Conservation (phyloP, 2,888 invertebrate genomes). For the Gortyna flavago region DNA sequence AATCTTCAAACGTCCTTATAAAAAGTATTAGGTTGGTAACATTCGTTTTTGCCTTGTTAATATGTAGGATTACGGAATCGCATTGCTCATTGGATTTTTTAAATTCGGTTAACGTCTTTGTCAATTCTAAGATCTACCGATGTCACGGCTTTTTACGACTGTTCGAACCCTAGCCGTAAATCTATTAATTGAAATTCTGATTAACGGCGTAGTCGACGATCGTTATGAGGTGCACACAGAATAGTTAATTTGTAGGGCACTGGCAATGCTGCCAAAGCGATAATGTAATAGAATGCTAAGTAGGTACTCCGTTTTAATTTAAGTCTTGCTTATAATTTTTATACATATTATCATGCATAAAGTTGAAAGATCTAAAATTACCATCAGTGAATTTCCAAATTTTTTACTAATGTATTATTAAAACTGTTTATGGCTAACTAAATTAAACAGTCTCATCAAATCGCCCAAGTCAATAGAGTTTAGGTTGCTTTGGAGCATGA, state of each 20-base stretch:
- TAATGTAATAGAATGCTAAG: not conserved
- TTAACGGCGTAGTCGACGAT: constrained; percentile 59
- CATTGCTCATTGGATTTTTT: constrained; percentile 75
- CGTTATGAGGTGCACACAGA: constrained; percentile 46
- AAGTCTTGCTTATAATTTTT: not conserved
- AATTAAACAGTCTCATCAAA: constrained; percentile 4
- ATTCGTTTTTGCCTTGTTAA: constrained; percentile 71
- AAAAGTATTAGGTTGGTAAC: constrained; percentile 73
- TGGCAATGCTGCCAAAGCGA: constrained; percentile 3
- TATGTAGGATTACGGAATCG: constrained; percentile 68
- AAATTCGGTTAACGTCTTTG: constrained; percentile 66
- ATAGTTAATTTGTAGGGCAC: constrained; percentile 51
- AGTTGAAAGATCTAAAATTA: not conserved
- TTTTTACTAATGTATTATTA: not conserved
- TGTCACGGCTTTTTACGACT: constrained; percentile 68
- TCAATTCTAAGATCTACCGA: constrained; percentile 55
- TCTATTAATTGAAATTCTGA: constrained; percentile 65
- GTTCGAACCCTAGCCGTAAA: constrained; percentile 59
- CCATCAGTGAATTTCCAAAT: not conserved
- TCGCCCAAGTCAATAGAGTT: constrained; percentile 24
- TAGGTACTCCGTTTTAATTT: not conserved
- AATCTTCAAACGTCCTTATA: constrained; percentile 76
- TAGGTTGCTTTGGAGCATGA: constrained; percentile 25
- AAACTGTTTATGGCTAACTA: not conserved
- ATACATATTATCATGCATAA: too few species aligned